Evolutionary conservation across 2,888 invertebrate species (phyloP), one percentile per base, ranked within the genome.

Genomic region (Sphaerophoria rueppellii): DNA sequence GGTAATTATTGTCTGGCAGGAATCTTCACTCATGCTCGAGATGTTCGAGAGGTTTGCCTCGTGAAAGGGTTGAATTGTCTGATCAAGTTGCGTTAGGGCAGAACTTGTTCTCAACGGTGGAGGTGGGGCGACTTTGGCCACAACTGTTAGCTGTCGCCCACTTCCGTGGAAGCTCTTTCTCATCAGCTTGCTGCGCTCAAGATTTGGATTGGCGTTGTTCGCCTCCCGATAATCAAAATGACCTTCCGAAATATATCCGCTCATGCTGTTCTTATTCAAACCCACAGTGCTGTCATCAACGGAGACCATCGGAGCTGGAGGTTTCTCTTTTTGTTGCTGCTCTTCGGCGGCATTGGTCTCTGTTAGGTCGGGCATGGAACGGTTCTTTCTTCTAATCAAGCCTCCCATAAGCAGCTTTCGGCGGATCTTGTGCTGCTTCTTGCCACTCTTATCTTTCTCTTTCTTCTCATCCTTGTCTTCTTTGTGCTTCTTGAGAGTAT

Each of bases 351-450:
- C 94, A 63, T 95, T 95, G 0, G 95, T 95, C 90, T 97, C 97
- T 0, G 97, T 95, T 63, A 98, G 92, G 92, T 98, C 98, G 0
- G 98, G 98, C 96, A 98, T 96, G 73, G 97, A 97, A 87, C 97
- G 93, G 90, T 98, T 98, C 90, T 98, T 98, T 40, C 97, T 93
- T 82, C 96, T 94, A 70, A 98, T 97, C 70, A 98, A 92, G 2
- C 97, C 97, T 12, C 97, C 97, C 97, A 98, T 97, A 6, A 98
- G 90, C 4, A 97, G 91, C 91, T 97, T 97, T 89, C 97, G 93
- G 37, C 97, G 93, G 58, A 98, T 96, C 92, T 97, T 97, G 89
- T 98, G 98, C 90, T 97, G 97, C 88, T 98, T 98, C 89, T 97
- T 97, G 65, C 95, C 95, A 32, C 94, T 93, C 89, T 96, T 96